Evolutionary conservation across 2,113 vertebrate genomes (phyloP), one percentile per base, ranked within the genome.

Genomic region (Bungarus multicinctus): DNA sequence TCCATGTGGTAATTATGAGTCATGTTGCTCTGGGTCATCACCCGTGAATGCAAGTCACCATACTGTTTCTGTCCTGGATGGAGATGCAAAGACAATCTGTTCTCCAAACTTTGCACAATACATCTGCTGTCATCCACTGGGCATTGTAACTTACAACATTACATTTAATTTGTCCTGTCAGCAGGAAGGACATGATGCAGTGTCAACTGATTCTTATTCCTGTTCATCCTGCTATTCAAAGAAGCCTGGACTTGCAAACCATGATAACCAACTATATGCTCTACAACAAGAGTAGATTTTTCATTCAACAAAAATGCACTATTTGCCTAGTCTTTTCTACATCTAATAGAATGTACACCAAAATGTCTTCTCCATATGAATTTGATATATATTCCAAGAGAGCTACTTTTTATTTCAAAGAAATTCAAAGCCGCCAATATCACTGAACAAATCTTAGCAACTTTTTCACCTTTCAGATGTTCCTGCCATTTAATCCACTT

Each of bases 1-100:
- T 91, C 89, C 87, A 2, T 87, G 3, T 93, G 53, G 58, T 88
- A 22, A 86, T 87, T 94, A 57, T 95, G 93, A 94, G 53, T 60
- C 94, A 1, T 93, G 8, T 0, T 93, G 88, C 81, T 86, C 1
- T 43, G 81, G 88, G 39, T 93, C 86, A 91, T 95, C 94, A 92
- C 39, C 22, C 52, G 86, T 91, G 25, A 92, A 64, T 50, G 64
- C 85, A 54, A 94, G 90, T 92, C 91, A 54, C 94, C 27, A 89
- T 27, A 53, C 53, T 45, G 53, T 90, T 95, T 94, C 92, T 94
- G 30, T 58, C 9, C 39, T 25, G 53, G 43, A 45, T 85, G 54
- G 53, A 54, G 89, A 60, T 57, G 87, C 86, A 81, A 91, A 93
- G 69, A 93, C 95, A 94, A 88, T 91, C 69, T 93, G 53, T 91